Percentiles rank a stretch among this genome's conserved stretches.
These are phyloP conservation scores for Lithophane leautieri DNA, from an alignment of 2,888 invertebrate genomes.

Conservation along the genomic window DNA sequence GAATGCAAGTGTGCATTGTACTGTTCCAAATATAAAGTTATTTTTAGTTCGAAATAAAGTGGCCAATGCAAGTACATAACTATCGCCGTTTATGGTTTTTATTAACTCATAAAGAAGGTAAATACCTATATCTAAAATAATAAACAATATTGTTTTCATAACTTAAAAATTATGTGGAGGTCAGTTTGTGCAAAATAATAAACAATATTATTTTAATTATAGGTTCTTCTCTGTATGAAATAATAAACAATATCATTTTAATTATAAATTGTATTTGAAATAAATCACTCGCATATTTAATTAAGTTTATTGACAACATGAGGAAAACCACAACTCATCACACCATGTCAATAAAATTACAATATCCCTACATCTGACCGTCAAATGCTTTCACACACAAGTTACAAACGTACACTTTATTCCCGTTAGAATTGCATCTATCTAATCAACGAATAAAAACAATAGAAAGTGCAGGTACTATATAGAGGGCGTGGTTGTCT, in stretches of 20 bases:
- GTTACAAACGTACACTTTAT: conserved; percentile 1
- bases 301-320: background rate
- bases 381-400: conserved; percentile 10
- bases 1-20: conserved; percentile 66
- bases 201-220: conserved; percentile 3
- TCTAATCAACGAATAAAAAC: conserved; percentile 57
- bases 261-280: background rate
- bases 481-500: conserved; percentile 71
- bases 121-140: background rate
- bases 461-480: conserved; percentile 69
- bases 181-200: background rate
- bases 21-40: conserved; percentile 44
- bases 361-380: background rate
- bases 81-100: background rate
- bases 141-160: too few species aligned
- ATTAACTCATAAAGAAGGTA: background rate
- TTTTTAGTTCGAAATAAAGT: conserved; percentile 7
- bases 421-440: conserved; percentile 32
- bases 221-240: too few species aligned
- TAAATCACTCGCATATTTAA: conserved; percentile 3
- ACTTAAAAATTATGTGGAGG: too few species aligned
- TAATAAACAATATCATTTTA: conserved; percentile 11
- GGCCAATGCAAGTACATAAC: background rate
- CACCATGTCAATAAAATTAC: background rate
- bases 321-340: conserved; percentile 26